phyloP scores from a whole-genome alignment of 2,888 invertebrate genomes.

The Coleophora deauratella region DNA sequence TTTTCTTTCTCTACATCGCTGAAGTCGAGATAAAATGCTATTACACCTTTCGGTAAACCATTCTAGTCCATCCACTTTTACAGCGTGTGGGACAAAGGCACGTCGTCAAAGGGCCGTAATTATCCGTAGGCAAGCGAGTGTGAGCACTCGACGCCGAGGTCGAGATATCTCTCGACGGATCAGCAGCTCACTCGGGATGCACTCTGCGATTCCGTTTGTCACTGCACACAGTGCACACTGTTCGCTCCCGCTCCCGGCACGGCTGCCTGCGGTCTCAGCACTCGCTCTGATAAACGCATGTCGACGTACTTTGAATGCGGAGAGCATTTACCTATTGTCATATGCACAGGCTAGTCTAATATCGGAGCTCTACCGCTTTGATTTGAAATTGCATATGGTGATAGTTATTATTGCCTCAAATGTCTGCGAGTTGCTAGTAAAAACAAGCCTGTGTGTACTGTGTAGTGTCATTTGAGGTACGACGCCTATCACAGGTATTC shows the following conservation, averaged over 20 bases:
- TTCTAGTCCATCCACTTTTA: conserved; percentile 45
- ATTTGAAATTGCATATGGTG: too few relatives aligned
- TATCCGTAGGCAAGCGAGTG: conserved; percentile 63
- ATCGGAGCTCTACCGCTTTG: conserved; percentile 5
- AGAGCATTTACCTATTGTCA: conserved; percentile 44
- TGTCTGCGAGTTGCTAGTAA: neutral
- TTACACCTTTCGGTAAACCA: too few relatives aligned
- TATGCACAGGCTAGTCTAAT: conserved; percentile 11
- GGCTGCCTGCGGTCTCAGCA: conserved; percentile 53
- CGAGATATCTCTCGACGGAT: conserved; percentile 69
- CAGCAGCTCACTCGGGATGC: conserved; percentile 67
- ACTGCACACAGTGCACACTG: conserved; percentile 31
- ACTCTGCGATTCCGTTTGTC: conserved; percentile 72
- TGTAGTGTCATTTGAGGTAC: neutral
- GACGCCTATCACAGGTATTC: conserved; percentile 33
- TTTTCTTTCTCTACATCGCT: too few relatives aligned
- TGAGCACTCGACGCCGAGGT: conserved; percentile 62
- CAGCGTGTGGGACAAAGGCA: conserved; percentile 46
- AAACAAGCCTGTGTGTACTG: neutral
- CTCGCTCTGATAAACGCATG: conserved; percentile 67
- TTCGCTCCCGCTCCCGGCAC: neutral
- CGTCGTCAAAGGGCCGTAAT: conserved; percentile 64
- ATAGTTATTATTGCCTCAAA: too few relatives aligned
- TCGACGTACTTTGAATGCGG: conserved; percentile 61
- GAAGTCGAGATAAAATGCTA: too few relatives aligned